These are phyloP conservation scores for Denticeps clupeoides DNA, from an alignment of 2,797 vertebrate genomes.

Conservation along the genomic window DNA sequence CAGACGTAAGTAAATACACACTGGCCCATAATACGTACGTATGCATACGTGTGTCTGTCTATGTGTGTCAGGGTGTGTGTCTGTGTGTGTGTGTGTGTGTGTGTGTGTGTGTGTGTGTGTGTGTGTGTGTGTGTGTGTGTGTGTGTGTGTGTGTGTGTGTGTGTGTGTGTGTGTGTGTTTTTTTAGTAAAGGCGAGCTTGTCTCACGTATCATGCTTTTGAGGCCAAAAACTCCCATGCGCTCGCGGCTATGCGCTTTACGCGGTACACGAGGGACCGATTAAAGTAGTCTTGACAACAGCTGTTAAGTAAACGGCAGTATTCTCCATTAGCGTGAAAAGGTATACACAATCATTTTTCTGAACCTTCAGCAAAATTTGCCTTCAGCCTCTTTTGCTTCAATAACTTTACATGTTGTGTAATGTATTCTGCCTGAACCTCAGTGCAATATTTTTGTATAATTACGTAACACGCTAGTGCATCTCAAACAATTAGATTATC, in stretches of 20 bases:
- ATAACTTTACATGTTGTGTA: no score
- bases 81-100: conserved; percentile 11
- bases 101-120: neutral
- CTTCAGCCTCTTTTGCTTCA: no score
- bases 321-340: conserved; percentile 16
- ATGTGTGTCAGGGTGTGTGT: conserved; percentile 1
- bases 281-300: conserved; percentile 12
- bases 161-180: neutral
- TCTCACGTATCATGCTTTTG: neutral
- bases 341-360: conserved; percentile 12
- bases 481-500: no score
- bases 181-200: neutral
- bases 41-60: neutral
- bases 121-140: conserved; percentile 4
- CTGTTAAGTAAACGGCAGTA: conserved; percentile 9
- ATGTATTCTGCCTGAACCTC: no score
- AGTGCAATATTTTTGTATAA: no score
- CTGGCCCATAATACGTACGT: neutral
- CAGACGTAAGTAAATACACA: conserved; percentile 72
- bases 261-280: conserved; percentile 3
- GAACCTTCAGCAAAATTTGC: conserved; percentile 13
- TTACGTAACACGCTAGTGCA: no score
- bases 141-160: neutral
- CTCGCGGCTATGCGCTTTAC: conserved; percentile 1
- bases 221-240: neutral